Evolutionary conservation across 2,888 invertebrate genomes (phyloP).

Genomic region (Colostygia pectinataria): DNA sequence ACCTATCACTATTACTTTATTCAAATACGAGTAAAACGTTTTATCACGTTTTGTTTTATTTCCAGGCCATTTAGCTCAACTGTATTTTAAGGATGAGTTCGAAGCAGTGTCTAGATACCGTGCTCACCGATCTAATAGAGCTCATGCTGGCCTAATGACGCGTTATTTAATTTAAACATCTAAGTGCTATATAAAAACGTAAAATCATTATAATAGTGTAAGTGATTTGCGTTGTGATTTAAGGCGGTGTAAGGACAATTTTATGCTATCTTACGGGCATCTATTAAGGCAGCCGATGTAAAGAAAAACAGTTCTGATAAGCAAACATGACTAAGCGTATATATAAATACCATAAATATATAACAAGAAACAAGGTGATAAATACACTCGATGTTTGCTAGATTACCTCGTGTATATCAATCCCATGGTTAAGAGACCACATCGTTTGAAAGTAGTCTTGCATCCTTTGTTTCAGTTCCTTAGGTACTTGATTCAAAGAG

Average conservation of each 20-base stretch:
- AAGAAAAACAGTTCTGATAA: conserved; percentile 21
- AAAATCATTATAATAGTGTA: neutral
- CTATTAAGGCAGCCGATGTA: conserved; percentile 26
- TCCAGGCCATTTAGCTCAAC: conserved; percentile 45
- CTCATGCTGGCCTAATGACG: conserved; percentile 33
- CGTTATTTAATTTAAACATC: conserved; percentile 27
- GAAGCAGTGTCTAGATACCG: conserved; percentile 40
- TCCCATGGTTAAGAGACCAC: conserved; percentile 98
- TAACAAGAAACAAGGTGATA: neutral
- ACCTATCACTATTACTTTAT: too few species aligned
- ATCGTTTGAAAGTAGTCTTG: conserved; percentile 99
- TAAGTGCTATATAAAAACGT: conserved; percentile 13
- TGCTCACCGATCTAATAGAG: conserved; percentile 34
- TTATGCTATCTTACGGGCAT: conserved; percentile 25
- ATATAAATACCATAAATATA: conserved; percentile 9
- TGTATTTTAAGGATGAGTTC: conserved; percentile 39
- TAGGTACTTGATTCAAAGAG: conserved; percentile 96
- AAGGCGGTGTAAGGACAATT: conserved; percentile 13
- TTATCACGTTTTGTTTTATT: conserved; percentile 45
- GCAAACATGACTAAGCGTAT: conserved; percentile 20
- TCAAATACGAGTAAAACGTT: too few species aligned
- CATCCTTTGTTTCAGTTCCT: conserved; percentile 96
- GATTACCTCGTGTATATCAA: conserved; percentile 95
- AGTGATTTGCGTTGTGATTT: conserved; percentile 12
- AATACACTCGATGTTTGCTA: neutral